Evolutionary conservation across 1,140 invertebrate genomes (phyloP).

Genomic region (Papilio dardanus): DNA sequence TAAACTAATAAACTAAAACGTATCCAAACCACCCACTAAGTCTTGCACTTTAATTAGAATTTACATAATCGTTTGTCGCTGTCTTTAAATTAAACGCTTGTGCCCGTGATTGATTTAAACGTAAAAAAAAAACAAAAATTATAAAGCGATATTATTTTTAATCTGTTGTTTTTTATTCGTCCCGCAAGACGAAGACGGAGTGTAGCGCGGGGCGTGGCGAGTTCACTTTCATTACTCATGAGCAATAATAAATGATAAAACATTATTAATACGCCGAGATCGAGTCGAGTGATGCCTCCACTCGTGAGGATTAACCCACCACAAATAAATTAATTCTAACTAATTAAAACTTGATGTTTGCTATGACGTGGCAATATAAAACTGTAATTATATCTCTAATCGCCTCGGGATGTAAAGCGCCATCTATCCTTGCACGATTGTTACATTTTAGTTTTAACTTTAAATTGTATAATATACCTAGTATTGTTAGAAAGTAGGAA

Average conservation of each 20-base stretch:
- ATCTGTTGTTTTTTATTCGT: slow-evolving; percentile 56
- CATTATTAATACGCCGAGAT: slow-evolving; percentile 80
- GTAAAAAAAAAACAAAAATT: slow-evolving; percentile 52
- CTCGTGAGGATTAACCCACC: slow-evolving; percentile 63
- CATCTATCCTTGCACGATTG: not conserved
- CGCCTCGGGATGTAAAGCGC: not conserved
- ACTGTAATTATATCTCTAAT: slow-evolving; percentile 33
- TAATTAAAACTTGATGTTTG: slow-evolving; percentile 72
- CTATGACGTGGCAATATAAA: slow-evolving; percentile 43
- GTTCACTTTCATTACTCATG: slow-evolving; percentile 80
- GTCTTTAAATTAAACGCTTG: slow-evolving; percentile 61
- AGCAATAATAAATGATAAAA: slow-evolving; percentile 82
- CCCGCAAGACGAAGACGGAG: slow-evolving; percentile 74
- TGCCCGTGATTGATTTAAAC: slow-evolving; percentile 65
- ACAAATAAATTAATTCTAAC: slow-evolving; percentile 77
- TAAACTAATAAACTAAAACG: slow-evolving; percentile 35
- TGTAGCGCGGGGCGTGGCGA: slow-evolving; percentile 73
- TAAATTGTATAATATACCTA: not conserved
- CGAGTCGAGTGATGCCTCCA: slow-evolving; percentile 67
- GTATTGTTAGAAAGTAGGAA: no score
- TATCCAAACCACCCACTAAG: slow-evolving; percentile 61
- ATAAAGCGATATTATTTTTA: slow-evolving; percentile 52
- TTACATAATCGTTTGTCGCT: slow-evolving; percentile 69
- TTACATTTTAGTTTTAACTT: not conserved
- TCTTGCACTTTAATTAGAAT: slow-evolving; percentile 56